phyloP scores from a whole-genome alignment of 2,888 invertebrate species.

The Rosalia funebris region DNA sequence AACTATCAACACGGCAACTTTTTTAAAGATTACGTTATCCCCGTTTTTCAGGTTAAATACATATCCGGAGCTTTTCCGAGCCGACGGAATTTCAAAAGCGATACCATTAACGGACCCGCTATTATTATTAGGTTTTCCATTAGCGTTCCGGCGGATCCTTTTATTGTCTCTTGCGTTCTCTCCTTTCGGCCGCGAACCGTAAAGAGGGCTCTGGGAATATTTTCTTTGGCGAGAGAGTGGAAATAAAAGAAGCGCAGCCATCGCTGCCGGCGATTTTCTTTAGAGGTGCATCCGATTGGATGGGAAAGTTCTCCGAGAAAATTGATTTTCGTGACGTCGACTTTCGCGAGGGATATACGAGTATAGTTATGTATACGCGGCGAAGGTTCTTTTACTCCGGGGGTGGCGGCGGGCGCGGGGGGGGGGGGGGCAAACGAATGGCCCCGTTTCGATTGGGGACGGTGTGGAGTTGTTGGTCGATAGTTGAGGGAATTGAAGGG shows the following conservation, averaged over 20 bases:
- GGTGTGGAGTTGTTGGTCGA: too few relatives aligned
- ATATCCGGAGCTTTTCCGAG: too few relatives aligned
- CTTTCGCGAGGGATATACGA: slow-evolving; percentile 13
- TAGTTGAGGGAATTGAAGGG: too few relatives aligned
- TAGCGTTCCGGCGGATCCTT: slow-evolving; percentile 13
- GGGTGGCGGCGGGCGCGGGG: slow-evolving; percentile 1
- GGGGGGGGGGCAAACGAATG: neutral
- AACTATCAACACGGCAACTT: too few relatives aligned
- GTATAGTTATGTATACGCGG: slow-evolving; percentile 20
- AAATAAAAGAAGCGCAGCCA: slow-evolving; percentile 49
- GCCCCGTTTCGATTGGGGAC: too few relatives aligned
- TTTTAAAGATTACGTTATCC: too few relatives aligned
- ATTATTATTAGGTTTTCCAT: slow-evolving; percentile 28
- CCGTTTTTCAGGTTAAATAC: too few relatives aligned
- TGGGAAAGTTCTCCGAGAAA: slow-evolving; percentile 51
- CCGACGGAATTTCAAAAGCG: slow-evolving; percentile 22
- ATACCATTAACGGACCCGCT: slow-evolving; percentile 26
- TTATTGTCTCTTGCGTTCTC: slow-evolving; percentile 20
- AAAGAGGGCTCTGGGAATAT: slow-evolving; percentile 47
- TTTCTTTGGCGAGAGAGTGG: slow-evolving; percentile 46
- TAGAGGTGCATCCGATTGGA: slow-evolving; percentile 48
- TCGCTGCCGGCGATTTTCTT: slow-evolving; percentile 50
- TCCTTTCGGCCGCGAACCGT: slow-evolving; percentile 29
- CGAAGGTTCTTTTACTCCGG: slow-evolving; percentile 8
- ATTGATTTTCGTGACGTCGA: slow-evolving; percentile 58